Percentiles rank a stretch among this genome's conserved stretches.
Conservation (phyloP, 2,888 invertebrate species). For the Brachylomia viminalis region DNA sequence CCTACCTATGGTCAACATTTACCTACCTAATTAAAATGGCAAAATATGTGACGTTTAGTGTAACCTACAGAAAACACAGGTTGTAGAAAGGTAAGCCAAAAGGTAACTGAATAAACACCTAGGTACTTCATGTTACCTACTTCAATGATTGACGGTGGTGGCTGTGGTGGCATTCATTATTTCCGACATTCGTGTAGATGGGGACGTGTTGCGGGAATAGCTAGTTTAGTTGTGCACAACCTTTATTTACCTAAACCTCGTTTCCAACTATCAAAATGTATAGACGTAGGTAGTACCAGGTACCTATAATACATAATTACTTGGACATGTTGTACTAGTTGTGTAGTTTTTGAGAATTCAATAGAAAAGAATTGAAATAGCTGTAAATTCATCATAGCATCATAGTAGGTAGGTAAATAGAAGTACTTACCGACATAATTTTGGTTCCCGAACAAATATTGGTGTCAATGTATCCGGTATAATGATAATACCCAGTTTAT, state of each 20-base stretch:
- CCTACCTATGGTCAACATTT: too few species aligned
- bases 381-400: not conserved
- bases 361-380: not conserved
- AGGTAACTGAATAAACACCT: too few species aligned
- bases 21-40: too few species aligned
- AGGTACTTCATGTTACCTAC: too few species aligned
- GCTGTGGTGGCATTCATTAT: not conserved
- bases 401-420: not conserved
- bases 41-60: too few species aligned
- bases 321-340: not conserved
- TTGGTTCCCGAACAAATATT: not conserved
- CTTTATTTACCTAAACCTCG: not conserved
- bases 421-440: slow-evolving; percentile 39
- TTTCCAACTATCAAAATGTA: not conserved
- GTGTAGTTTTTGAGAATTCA: not conserved
- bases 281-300: not conserved
- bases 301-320: not conserved
- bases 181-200: not conserved
- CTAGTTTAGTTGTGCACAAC: not conserved
- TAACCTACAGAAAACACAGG: too few species aligned
- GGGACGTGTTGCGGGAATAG: too few species aligned
- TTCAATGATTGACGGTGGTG: not conserved
- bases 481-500: not conserved
- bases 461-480: not conserved
- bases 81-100: too few species aligned